These are phyloP conservation scores for Aurelia aurita DNA, from an alignment of 30 jellyfish, hydroid and myxozoan species.

Conservation along the genomic window DNA sequence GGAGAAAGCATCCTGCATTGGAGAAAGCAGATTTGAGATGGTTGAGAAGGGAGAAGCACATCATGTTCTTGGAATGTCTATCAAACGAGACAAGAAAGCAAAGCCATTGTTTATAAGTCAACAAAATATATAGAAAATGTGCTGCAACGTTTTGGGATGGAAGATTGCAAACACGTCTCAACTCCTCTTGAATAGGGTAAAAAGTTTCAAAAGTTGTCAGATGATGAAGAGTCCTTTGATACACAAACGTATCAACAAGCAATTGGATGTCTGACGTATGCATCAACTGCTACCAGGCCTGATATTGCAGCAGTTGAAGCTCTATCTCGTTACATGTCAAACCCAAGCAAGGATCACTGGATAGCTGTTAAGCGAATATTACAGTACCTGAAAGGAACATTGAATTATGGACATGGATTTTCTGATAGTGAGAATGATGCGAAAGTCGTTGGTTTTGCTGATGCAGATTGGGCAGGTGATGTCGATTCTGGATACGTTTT, in stretches of 20 bases:
- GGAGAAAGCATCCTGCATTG: background rate
- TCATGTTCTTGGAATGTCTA: conserved; percentile 36
- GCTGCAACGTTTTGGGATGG: conserved; percentile 70
- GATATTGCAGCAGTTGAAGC: conserved; percentile 76
- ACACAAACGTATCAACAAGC: conserved; percentile 42
- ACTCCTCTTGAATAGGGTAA: conserved; percentile 63
- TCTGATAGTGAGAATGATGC: conserved; percentile 23
- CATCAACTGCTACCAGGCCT: conserved; percentile 61
- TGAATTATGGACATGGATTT: conserved; percentile 45
- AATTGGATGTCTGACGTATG: conserved; percentile 58
- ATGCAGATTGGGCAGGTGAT: conserved; percentile 76
- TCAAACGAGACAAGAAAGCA: conserved; percentile 24
- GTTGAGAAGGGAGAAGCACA: conserved; percentile 37
- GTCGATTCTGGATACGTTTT: conserved; percentile 52
- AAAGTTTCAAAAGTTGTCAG: conserved; percentile 31
- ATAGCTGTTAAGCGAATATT: conserved; percentile 37
- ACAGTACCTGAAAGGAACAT: conserved; percentile 61
- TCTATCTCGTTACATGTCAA: conserved; percentile 60
- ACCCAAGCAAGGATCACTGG: conserved; percentile 74
- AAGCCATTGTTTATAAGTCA: conserved; percentile 38
- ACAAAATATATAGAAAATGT: conserved; percentile 37
- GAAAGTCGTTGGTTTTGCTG: conserved; percentile 39
- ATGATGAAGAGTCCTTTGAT: conserved; percentile 56
- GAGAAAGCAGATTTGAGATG: conserved; percentile 3
- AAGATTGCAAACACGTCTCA: conserved; percentile 62